Percentiles rank a stretch among this genome's conserved stretches.
phyloP scores from a whole-genome alignment of 2,797 vertebrate species.

The Diplodus sargus region DNA sequence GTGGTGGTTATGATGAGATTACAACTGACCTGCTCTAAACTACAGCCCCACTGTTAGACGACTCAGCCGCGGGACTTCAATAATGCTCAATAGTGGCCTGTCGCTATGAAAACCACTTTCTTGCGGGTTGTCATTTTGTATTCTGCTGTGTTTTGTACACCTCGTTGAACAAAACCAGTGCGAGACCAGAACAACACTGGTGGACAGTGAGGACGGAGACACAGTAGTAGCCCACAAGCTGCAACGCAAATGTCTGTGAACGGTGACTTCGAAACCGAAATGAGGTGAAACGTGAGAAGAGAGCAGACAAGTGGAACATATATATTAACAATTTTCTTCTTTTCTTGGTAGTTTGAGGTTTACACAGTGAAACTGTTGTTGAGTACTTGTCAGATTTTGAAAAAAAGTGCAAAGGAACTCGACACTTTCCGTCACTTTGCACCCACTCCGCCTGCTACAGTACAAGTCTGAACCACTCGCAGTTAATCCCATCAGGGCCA shows the following conservation, averaged over 20 bases:
- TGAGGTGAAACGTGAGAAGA: constrained; percentile 23
- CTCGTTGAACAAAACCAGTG: constrained; percentile 43
- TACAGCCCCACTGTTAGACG: constrained; percentile 37
- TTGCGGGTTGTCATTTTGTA: constrained; percentile 26
- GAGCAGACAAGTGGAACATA: constrained; percentile 36
- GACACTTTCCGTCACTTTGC: constrained; percentile 27
- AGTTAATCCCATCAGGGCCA: constrained; percentile 63
- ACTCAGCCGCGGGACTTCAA: constrained; percentile 38
- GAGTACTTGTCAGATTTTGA: constrained; percentile 23
- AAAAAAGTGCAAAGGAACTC: constrained; percentile 32
- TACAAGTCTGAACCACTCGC: constrained; percentile 43
- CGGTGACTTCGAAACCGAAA: constrained; percentile 39
- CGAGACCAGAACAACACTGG: constrained; percentile 35
- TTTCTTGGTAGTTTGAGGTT: constrained; percentile 34
- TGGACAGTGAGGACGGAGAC: constrained; percentile 28
- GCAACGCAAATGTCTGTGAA: constrained; percentile 33
- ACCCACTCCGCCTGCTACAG: constrained; percentile 25
- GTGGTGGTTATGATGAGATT: constrained; percentile 57
- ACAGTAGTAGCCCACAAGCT: constrained; percentile 10
- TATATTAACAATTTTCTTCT: constrained; percentile 17
- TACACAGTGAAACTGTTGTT: constrained; percentile 36
- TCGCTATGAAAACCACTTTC: constrained; percentile 47
- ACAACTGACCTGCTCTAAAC: constrained; percentile 59
- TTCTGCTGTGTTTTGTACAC: constrained; percentile 32
- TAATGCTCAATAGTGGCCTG: constrained; percentile 21